Percentiles rank a stretch among this genome's conserved stretches.
phyloP scores from a whole-genome alignment of 2,797 vertebrate species.

The Taenioides sp. region DNA sequence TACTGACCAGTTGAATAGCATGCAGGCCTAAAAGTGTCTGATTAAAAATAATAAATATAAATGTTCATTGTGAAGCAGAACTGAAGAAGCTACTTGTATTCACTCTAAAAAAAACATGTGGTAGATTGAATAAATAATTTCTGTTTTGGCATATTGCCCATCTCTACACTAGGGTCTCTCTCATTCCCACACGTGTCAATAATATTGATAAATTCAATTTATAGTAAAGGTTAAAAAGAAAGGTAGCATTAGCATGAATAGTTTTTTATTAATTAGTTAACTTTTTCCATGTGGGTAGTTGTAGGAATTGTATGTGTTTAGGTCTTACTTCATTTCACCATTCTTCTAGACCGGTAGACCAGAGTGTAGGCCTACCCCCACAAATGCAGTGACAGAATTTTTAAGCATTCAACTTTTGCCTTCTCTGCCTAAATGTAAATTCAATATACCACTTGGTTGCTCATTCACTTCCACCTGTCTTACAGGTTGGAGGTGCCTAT shows the following conservation, averaged over 20 bases:
- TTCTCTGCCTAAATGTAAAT: not conserved
- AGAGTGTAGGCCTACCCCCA: not conserved
- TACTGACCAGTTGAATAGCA: too few species aligned
- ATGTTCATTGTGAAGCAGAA: too few species aligned
- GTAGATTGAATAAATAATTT: not conserved
- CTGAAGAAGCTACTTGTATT: too few species aligned
- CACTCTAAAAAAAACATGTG: too few species aligned
- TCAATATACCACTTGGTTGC: not conserved
- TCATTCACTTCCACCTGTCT: conserved; percentile 16
- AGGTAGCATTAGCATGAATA: not conserved
- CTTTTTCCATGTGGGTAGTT: not conserved
- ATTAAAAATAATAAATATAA: too few species aligned
- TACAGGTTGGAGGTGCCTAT: conserved; percentile 56
- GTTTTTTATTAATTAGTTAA: not conserved
- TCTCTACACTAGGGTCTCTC: too few species aligned
- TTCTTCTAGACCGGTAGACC: too few species aligned
- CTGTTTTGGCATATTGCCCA: not conserved
- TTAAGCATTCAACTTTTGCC: not conserved
- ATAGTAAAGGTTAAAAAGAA: not conserved
- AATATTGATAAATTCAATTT: too few species aligned
- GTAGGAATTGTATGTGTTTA: not conserved
- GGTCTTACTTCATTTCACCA: not conserved
- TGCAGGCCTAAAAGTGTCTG: too few species aligned
- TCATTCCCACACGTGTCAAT: too few species aligned
- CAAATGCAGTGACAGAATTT: not conserved